Conservation (phyloP, 2,888 invertebrate genomes). For the Ctena decussata region DNA sequence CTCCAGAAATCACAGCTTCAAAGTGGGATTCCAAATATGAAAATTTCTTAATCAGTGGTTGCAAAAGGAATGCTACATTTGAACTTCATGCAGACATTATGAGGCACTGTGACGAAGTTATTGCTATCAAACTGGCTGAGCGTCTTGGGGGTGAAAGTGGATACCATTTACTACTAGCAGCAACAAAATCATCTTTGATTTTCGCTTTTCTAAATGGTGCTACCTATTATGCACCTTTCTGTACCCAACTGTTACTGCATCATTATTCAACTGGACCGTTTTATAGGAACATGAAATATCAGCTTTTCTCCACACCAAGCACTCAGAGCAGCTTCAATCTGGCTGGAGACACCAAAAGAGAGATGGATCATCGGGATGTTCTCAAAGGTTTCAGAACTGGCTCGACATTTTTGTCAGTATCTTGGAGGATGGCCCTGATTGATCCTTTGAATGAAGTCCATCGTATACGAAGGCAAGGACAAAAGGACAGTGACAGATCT, state of each 20-base stretch:
- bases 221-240: not conserved
- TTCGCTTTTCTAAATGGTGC: not conserved
- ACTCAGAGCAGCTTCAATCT: too few species aligned
- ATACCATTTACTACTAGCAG: not conserved
- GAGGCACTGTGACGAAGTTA: not conserved
- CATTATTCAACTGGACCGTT: not conserved
- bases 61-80: not conserved
- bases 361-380: constrained; percentile 35
- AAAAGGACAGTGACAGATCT: not conserved
- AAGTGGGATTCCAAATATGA: not conserved
- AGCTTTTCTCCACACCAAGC: too few species aligned
- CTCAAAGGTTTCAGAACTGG: constrained; percentile 46
- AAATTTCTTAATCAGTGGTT: not conserved
- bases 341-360: constrained; percentile 20
- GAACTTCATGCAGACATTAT: not conserved
- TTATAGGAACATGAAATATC: not conserved
- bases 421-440: constrained; percentile 34
- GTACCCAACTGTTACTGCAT: not conserved
- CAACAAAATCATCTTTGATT: not conserved
- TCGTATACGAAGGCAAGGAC: not conserved
- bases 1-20: too few species aligned
- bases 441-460: constrained; percentile 22
- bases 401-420: constrained; percentile 23
- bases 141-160: not conserved
- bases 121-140: not conserved